Evolutionary conservation across 2,888 invertebrate genomes (phyloP), one percentile per base, ranked within the genome.

Genomic region (Cremastinae sp.): DNA sequence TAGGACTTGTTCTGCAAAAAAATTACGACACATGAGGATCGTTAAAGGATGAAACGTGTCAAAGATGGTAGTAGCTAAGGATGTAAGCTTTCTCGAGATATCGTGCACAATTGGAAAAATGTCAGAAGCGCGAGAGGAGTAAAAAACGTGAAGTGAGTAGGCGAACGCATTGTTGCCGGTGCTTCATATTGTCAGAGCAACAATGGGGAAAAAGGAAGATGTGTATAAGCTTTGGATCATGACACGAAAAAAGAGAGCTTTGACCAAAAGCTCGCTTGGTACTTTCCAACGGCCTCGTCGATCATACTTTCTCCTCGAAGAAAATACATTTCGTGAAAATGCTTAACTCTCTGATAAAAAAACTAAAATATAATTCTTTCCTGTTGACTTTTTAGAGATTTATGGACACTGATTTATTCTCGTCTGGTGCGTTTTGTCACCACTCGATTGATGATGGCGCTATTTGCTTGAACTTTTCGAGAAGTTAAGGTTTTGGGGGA

Each of bases 121-220:
- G 28, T 28, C 28, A 5, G 28, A 5, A 28, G 4, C 28, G 28
- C 22, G 28, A 1, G 45, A 45, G 0, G 53, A 5, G 0, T 0
- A 53, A 28, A 53, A 53, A 53, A 12, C 4, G 1, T 2, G 53
- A n/a, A 14, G 7, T 65, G 62, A 68, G 66, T 37, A 65, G 59
- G 73, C 45, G 70, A 65, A 61, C 53, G 74, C 71, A 78, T 78
- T 79, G 79, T 79, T 78, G 79, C 41, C 35, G 47, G 68, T 35
- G 72, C 72, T 61, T 5, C 71, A 74, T 61, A 80, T 79, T 80
- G 80, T 79, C 69, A 64, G 39, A 66, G 61, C 78, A 77, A 80
- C 79, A 80, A 80, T 79, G 74, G 77, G 58, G 58, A 70, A 28
- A 28, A 28, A 80, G 78, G 72, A 75, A 59, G 58, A 70, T 41